phyloP scores from a whole-genome alignment of 2,888 invertebrate species.

The Drosophila diplacantha region DNA sequence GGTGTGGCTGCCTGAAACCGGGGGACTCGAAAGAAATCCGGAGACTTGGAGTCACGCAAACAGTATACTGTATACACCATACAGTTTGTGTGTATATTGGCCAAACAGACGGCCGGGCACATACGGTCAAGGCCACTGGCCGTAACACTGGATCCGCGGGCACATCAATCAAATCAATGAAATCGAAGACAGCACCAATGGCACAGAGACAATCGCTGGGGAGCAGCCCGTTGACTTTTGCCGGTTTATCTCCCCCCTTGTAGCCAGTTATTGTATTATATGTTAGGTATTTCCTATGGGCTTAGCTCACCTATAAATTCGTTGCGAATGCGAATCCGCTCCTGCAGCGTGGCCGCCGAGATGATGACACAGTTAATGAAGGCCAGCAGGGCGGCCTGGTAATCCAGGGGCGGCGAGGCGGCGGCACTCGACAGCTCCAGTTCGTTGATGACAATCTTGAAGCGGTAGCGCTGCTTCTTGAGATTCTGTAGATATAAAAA shows the following conservation, averaged over 20 bases:
- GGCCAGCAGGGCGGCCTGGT: conserved; percentile 93
- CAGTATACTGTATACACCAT: conserved; percentile 3
- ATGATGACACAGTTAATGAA: conserved; percentile 98
- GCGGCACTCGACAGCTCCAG: conserved; percentile 83
- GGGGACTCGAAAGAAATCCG: conserved; percentile 34
- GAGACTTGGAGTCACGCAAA: conserved; percentile 37
- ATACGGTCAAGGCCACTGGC: conserved; percentile 63
- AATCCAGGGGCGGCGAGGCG: conserved; percentile 84
- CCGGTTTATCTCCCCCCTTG: conserved; percentile 50
- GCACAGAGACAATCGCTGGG: conserved; percentile 28
- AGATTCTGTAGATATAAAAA: conserved; percentile 81
- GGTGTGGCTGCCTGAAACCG: conserved; percentile 53
- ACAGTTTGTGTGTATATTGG: conserved; percentile 13
- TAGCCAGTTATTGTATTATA: background rate
- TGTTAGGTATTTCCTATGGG: background rate
- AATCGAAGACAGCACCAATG: conserved; percentile 62
- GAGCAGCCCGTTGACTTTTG: conserved; percentile 51
- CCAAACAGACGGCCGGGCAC: conserved; percentile 28
- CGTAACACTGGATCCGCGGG: conserved; percentile 60
- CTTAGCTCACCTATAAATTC: conserved; percentile 92
- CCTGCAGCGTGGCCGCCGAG: conserved; percentile 90
- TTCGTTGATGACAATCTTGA: conserved; percentile 92
- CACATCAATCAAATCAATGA: conserved; percentile 71
- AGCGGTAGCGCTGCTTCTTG: conserved; percentile 92
- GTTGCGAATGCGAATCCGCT: conserved; percentile 91